Percentiles rank a stretch among this genome's conserved stretches.
Evolutionary conservation across 2,113 vertebrate genomes (phyloP).

Genomic region (Sturnus vulgaris): DNA sequence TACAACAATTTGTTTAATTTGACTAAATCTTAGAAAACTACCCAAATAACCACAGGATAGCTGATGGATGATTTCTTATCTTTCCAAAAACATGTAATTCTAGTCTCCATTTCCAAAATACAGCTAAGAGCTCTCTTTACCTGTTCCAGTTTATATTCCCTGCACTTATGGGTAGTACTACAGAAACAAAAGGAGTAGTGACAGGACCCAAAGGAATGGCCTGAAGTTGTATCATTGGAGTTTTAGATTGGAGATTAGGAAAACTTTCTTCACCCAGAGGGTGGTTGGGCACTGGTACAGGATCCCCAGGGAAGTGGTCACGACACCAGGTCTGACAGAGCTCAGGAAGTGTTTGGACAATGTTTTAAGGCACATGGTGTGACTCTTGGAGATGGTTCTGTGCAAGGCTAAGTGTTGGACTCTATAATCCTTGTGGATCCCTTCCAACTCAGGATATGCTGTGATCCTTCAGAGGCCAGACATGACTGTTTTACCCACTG

Average conservation of each 20-base stretch:
- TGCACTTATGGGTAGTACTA: background rate
- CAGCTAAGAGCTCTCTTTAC: background rate
- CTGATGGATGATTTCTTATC: background rate
- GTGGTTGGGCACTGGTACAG: background rate
- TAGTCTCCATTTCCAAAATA: background rate
- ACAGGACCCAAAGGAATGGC: background rate
- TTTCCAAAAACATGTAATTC: background rate
- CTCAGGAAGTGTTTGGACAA: background rate
- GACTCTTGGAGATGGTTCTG: background rate
- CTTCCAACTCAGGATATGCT: background rate
- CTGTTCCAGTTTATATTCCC: background rate
- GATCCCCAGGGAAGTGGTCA: background rate
- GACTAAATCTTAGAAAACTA: background rate
- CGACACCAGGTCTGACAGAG: no score
- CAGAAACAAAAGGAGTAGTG: background rate
- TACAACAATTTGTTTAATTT: background rate
- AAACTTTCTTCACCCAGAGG: background rate
- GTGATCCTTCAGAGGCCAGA: background rate
- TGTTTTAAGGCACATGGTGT: accelerated
- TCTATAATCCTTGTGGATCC: accelerated
- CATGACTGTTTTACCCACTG: background rate
- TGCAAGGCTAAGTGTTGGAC: no score
- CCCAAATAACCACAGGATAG: background rate
- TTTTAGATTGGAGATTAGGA: background rate
- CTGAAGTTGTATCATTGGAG: background rate